Conservation (phyloP, 2,888 invertebrate genomes). For the Thumatha senex region DNA sequence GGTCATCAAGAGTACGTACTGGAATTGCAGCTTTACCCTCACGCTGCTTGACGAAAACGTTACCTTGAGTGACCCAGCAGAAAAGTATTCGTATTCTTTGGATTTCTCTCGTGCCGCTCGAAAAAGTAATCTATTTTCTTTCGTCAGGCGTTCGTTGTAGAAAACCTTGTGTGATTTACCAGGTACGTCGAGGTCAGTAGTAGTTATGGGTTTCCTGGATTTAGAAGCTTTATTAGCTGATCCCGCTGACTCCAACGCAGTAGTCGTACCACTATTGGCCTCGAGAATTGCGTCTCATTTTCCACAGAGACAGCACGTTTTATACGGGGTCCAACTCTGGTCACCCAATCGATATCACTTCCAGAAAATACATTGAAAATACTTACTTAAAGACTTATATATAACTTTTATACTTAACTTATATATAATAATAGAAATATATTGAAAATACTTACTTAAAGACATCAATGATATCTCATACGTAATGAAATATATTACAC, state of each 20-base stretch:
- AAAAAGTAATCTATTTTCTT: constrained; percentile 26
- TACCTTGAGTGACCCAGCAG: constrained; percentile 22
- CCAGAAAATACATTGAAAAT: not conserved
- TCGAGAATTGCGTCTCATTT: not conserved
- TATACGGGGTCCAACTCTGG: not conserved
- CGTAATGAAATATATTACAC: not conserved
- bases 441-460: not conserved
- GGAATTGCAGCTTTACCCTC: constrained; percentile 15
- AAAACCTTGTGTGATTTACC: constrained; percentile 10
- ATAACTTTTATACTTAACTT: no score
- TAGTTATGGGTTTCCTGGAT: constrained; percentile 18
- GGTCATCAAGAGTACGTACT: not conserved
- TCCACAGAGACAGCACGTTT: not conserved
- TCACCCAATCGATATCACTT: not conserved
- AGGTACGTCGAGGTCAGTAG: constrained; percentile 12
- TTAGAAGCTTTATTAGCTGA: constrained; percentile 26
- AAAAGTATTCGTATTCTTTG: constrained; percentile 10
- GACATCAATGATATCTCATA: not conserved
- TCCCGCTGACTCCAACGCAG: constrained; percentile 20
- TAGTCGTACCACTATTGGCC: constrained; percentile 23
- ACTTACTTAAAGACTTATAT: not conserved
- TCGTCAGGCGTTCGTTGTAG: constrained; percentile 25
- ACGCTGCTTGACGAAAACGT: constrained; percentile 15
- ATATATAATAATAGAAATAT: no score
- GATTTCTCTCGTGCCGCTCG: constrained; percentile 15